Base-by-base conservation (phyloP, 1,140 invertebrate genomes). In the Cyphomyrmex costatus region DNA sequence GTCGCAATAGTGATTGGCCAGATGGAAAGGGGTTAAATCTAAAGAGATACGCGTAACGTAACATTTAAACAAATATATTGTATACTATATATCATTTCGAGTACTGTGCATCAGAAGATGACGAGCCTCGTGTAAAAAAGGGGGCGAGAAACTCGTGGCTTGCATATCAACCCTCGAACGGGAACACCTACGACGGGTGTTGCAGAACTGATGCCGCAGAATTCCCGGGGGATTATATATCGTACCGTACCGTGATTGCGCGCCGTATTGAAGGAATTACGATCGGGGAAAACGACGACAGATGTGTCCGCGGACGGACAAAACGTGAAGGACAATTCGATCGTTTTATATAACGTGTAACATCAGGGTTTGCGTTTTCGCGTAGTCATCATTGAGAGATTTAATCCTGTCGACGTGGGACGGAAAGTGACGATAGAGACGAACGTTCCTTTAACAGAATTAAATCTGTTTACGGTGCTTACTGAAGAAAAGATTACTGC, bases 21-120 rank as follows among this genome's bases (percentile, higher is more conserved):
- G 42, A 10, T 66, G 78, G 83, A 91, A 91, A 83, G 88, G 86
- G 90, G 79, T 91, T 89, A 89, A 91, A 91, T 89, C 51, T 91
- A 89, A 91, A 89, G 82, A 56, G 42, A 51, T 8, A 36, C 12
- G 14, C 12, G 14, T 30, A 36, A 71, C 46, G 14, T 79, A 71
- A 36, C 65, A 87, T 27, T n/a, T 42, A 79, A 63, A 51, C 16
- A 42, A 76, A 36, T 70, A 58, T 19, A 42, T 53, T 58, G 46
- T 65, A 77, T 53, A 71, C 4, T 30, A 14, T 80, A 36, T 30
- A 60, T 85, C 53, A 58, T 30, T 78, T 70, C 73, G 71, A 80
- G 85, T 82, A 74, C 79, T 88, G 84, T 85, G 77, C 79, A 86
- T 76, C 90, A 86, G 89, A 90, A 79, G 89, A 87, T 90, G 86